phyloP scores from a whole-genome alignment of 2,113 vertebrate species.

The Muntiacus muntjak region DNA sequence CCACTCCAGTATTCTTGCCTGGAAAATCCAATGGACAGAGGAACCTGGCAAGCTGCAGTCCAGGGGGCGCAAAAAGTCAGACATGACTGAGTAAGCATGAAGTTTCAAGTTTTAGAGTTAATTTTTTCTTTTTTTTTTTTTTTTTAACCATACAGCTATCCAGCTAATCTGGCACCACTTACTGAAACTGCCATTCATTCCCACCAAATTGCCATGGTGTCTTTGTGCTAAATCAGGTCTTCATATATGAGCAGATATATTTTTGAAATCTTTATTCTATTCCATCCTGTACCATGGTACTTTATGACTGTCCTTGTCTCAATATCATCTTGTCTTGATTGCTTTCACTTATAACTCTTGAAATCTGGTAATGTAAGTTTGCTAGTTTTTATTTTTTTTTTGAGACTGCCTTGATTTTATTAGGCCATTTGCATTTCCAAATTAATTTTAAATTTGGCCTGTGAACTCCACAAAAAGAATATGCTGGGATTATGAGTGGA shows the following conservation, averaged over 20 bases:
- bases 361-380: not conserved
- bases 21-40: not conserved
- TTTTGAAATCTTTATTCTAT: not conserved
- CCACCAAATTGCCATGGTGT: not conserved
- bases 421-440: not conserved
- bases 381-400: not conserved
- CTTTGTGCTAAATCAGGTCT: not conserved
- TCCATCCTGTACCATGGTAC: not conserved
- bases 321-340: not conserved
- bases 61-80: not conserved
- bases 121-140: not conserved
- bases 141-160: not conserved
- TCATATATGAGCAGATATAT: not conserved
- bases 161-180: not conserved
- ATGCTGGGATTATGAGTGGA: not conserved
- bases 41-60: not conserved
- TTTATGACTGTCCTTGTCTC: not conserved
- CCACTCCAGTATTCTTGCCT: not conserved
- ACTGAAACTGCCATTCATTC: not conserved
- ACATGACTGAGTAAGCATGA: not conserved
- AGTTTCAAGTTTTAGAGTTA: not conserved
- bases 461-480: not conserved
- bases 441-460: not conserved
- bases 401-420: not conserved
- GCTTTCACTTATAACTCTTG: not conserved